phyloP scores from a whole-genome alignment of 2,113 vertebrate genomes.

The Actenoides lindsayi region DNA sequence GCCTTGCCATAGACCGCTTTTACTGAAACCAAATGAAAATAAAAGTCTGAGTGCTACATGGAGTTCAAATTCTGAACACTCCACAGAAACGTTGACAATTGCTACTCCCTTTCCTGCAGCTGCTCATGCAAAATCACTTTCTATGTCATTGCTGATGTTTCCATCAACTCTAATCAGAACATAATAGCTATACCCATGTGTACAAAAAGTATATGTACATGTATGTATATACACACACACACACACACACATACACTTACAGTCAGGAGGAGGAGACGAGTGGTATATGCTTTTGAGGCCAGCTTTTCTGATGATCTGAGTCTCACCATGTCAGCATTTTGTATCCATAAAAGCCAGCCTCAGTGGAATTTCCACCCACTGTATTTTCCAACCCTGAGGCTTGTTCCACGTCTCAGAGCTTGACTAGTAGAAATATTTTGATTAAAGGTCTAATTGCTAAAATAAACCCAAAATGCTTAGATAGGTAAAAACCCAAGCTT shows the following conservation, averaged over 20 bases:
- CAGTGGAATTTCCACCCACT: background rate
- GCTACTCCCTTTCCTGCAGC: background rate
- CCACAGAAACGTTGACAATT: background rate
- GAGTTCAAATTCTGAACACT: background rate
- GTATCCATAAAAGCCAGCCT: background rate
- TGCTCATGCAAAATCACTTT: background rate
- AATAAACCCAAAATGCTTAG: background rate
- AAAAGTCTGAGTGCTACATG: background rate
- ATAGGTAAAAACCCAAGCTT: background rate
- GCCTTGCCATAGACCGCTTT: background rate
- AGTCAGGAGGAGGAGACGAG: background rate
- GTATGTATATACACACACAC: background rate
- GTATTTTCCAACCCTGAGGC: background rate
- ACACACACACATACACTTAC: fast-evolving
- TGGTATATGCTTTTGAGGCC: background rate
- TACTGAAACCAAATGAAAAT: background rate
- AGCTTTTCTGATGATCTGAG: background rate
- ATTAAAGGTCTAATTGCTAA: background rate
- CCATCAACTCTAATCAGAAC: background rate
- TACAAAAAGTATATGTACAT: background rate
- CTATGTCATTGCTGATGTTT: background rate
- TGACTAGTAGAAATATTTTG: background rate
- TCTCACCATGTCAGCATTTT: background rate
- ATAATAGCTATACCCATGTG: background rate
- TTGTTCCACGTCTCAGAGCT: background rate